Percentiles rank a stretch among this genome's conserved stretches.
Conservation (phyloP, 1,140 invertebrate species). For the Hyposmocoma kahamanoa region DNA sequence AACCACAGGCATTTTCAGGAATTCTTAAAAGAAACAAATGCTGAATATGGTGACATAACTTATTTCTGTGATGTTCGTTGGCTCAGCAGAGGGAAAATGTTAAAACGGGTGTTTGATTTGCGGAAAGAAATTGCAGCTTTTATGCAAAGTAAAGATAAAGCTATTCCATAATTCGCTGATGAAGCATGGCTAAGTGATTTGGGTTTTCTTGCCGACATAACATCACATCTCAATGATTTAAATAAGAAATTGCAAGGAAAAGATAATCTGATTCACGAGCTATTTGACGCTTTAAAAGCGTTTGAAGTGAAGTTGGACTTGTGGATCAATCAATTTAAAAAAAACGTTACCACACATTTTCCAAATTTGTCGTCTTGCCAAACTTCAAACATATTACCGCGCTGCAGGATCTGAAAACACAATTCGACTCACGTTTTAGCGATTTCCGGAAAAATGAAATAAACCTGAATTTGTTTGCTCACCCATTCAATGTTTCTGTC, state of each 20-base stretch:
- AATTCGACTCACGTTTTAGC: not conserved
- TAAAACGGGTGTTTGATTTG: not conserved
- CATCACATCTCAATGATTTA: no score
- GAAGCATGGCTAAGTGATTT: no score
- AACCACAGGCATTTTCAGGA: not conserved
- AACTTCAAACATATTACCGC: not conserved
- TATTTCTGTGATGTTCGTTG: not conserved
- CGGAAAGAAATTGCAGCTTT: not conserved
- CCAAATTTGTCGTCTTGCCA: not conserved
- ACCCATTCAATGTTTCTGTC: not conserved
- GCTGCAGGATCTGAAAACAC: not conserved
- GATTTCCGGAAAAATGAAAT: not conserved
- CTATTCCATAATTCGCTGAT: no score
- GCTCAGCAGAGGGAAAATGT: not conserved
- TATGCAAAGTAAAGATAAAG: no score
- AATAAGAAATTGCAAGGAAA: no score
- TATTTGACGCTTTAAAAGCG: no score
- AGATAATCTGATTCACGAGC: no score
- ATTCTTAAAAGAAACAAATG: not conserved
- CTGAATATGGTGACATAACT: not conserved
- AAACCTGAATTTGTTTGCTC: not conserved
- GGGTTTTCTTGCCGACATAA: no score
- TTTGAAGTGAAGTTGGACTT: no score
- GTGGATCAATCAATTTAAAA: no score
- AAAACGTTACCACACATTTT: no score